Conservation (phyloP, 1,140 invertebrate genomes). For the Diabrotica virgifera region DNA sequence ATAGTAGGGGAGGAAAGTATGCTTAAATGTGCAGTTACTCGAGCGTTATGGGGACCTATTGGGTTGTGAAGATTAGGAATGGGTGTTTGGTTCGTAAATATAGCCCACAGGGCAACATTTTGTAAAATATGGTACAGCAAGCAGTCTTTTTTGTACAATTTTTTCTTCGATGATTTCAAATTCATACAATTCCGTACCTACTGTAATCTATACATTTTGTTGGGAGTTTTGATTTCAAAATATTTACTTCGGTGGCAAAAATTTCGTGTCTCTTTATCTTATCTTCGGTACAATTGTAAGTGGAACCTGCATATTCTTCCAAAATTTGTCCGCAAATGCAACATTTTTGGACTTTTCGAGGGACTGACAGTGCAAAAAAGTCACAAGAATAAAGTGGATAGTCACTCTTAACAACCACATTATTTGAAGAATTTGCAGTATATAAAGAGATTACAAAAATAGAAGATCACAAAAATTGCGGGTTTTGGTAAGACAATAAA, state of each 20-base stretch:
- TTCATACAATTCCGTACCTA: neutral
- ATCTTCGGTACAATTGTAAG: neutral
- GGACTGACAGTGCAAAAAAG: neutral
- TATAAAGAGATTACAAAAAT: no score
- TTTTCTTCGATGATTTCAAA: neutral
- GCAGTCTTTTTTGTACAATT: neutral
- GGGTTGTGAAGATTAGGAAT: no score
- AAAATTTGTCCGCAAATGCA: neutral
- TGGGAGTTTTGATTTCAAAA: no score
- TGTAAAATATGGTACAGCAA: slow-evolving; percentile 10
- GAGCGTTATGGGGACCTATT: no score
- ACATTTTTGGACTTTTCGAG: neutral
- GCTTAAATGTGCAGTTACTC: no score
- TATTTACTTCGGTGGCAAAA: neutral
- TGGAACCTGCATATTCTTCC: neutral
- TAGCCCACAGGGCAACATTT: slow-evolving; percentile 33
- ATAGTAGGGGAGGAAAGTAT: no score
- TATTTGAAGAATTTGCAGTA: neutral
- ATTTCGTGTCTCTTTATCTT: neutral
- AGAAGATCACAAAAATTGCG: no score
- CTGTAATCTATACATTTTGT: neutral
- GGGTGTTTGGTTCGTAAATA: slow-evolving; percentile 22
- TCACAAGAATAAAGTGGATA: neutral
- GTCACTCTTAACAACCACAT: neutral
- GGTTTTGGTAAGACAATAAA: no score